These are phyloP conservation scores for Harpalus rufipes DNA, from an alignment of 2,888 invertebrate genomes.

Conservation along the genomic window DNA sequence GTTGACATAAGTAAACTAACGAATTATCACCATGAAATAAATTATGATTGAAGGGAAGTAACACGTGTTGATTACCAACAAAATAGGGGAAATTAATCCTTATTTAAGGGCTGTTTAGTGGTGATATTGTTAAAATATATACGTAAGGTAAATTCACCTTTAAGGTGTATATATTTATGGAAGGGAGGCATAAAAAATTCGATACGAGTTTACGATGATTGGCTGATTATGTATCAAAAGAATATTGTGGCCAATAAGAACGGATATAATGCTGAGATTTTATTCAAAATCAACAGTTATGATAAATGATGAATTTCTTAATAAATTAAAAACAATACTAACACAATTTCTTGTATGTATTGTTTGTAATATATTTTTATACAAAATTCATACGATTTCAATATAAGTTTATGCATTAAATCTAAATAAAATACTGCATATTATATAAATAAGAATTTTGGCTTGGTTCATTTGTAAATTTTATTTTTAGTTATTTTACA, in stretches of 20 bases:
- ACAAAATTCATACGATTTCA: background rate
- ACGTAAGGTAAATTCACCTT: conserved; percentile 27
- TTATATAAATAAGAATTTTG: no score
- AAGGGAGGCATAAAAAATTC: conserved; percentile 14
- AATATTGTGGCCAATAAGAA: conserved; percentile 52
- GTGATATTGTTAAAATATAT: background rate
- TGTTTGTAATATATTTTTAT: background rate
- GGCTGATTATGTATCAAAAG: conserved; percentile 58
- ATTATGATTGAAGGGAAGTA: conserved; percentile 44
- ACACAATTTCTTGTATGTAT: background rate
- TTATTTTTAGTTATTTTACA: no score
- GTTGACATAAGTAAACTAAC: conserved; percentile 54
- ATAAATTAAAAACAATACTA: conserved; percentile 11
- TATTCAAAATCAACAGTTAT: conserved; percentile 28
- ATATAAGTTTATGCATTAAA: background rate
- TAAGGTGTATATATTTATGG: conserved; percentile 48
- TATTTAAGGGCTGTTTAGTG: conserved; percentile 26
- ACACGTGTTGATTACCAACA: conserved; percentile 45
- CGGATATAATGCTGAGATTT: conserved; percentile 13
- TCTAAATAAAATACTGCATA: no score
- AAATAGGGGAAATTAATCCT: conserved; percentile 50
- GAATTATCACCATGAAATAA: conserved; percentile 30
- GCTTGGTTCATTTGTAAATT: no score
- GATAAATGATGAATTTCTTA: conserved; percentile 26
- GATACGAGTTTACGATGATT: conserved; percentile 50